Conservation (phyloP, 2,888 invertebrate species). For the Meteorus cinctellus region DNA sequence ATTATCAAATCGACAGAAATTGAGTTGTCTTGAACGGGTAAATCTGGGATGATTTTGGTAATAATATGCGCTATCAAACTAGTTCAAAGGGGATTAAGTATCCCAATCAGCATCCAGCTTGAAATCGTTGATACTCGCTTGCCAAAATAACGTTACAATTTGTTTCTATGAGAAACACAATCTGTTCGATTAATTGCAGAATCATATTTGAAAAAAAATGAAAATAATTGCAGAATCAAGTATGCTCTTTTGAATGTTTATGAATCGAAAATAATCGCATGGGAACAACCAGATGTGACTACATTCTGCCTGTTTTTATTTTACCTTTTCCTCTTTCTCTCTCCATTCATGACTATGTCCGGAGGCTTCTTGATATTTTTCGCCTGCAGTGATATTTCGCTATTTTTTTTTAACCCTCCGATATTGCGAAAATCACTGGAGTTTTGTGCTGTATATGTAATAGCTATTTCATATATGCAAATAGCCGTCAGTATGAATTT, state of each 20-base stretch:
- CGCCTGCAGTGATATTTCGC: conserved; percentile 49
- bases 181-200: neutral
- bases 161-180: neutral
- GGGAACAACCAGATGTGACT: conserved; percentile 69
- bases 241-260: conserved; percentile 2
- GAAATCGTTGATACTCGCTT: no score
- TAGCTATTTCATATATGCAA: neutral
- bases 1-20: no score
- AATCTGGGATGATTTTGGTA: no score
- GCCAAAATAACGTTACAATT: neutral
- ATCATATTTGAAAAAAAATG: neutral
- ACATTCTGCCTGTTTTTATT: conserved; percentile 53
- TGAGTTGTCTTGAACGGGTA: no score
- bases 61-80: no score
- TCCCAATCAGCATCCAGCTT: no score
- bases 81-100: no score
- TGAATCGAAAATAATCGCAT: conserved; percentile 54
- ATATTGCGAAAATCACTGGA: conserved; percentile 26
- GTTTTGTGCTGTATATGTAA: neutral
- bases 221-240: neutral
- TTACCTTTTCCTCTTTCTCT: neutral
- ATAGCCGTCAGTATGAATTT: no score
- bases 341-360: conserved; percentile 58
- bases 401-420: conserved; percentile 9
- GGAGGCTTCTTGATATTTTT: conserved; percentile 68